Evolutionary conservation across 37 sponge, comb jelly and placozoan genomes (phyloP), one percentile per base, ranked within the genome.

Genomic region (Geodia barretti): DNA sequence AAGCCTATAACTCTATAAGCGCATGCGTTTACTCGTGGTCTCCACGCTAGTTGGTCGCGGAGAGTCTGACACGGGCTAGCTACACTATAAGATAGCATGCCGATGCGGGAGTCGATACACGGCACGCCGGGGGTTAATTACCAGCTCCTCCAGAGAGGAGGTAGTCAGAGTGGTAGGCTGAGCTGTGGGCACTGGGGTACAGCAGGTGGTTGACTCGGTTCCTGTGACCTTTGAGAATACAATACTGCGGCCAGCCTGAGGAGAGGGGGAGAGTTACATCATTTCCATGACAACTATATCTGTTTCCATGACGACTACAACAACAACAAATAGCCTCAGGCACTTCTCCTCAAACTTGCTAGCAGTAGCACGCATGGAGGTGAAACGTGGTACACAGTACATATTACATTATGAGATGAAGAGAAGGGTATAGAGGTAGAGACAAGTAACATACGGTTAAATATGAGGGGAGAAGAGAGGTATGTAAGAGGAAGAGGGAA

Each of bases 191-290:
- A 39, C 79, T 26, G 39, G 97, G 97, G 67, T 97, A 82, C n/a
- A 97, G 83, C 32, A 97, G 86, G 29, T 64, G 60, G 24, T 64
- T 92, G 58, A 97, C 95, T 35, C 71, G 73, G 63, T 95, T 88
- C 1, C 42, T 61, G 74, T 97, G 97, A 42, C 91, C 93, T 29
- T 65, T 83, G 42, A 97, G 54, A 42, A 89, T 82, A 29, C 87
- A 90, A 62, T 87, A 77, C 73, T 92, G 89, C 20, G 93, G 93
- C 93, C 93, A 92, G 29, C 86, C 93, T 92, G 60, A 11, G 36
- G 42, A 2, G 36, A 29, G 73, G 37, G 36, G 8, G 36, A 47
- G 29, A 68, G 39, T 61, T 24, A 62, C 3, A 61, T 28, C 17
- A 7, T 39, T 17, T 26, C 25, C 26, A 21, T 31, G 24, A 2